phyloP scores from a whole-genome alignment of 2,797 vertebrate species.

The Clangula hyemalis region DNA sequence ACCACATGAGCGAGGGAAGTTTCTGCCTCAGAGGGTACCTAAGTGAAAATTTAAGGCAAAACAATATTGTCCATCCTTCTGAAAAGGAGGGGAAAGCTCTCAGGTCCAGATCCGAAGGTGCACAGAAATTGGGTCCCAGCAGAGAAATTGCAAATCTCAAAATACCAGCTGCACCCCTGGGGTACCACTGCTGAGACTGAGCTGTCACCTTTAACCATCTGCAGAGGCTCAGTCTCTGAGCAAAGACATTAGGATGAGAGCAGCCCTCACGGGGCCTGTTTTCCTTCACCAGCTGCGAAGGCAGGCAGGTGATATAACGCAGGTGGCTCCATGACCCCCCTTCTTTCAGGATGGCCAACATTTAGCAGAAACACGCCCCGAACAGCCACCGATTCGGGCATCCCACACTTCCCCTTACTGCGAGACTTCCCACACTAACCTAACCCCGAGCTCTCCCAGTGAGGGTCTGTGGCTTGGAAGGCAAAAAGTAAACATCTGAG shows the following conservation, averaged over 20 bases:
- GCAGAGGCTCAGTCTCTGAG: background rate
- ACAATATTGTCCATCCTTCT: background rate
- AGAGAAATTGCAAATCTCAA: background rate
- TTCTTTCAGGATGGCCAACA: background rate
- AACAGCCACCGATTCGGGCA: background rate
- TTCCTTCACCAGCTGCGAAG: background rate
- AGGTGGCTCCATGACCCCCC: background rate
- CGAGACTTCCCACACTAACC: background rate
- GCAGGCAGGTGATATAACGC: background rate
- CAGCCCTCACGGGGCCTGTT: background rate
- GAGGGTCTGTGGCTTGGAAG: background rate
- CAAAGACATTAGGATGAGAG: background rate
- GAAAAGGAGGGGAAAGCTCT: background rate
- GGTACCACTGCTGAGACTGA: background rate
- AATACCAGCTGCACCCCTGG: background rate
- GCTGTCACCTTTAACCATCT: background rate
- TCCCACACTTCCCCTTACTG: background rate
- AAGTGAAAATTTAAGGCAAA: background rate
- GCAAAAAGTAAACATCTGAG: background rate
- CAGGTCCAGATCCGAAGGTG: background rate
- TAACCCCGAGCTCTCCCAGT: background rate
- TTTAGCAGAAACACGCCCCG: background rate
- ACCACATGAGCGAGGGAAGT: background rate
- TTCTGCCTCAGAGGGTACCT: background rate
- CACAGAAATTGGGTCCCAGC: background rate